Percentiles rank a stretch among this genome's conserved stretches.
Evolutionary conservation across 2,113 vertebrate genomes (phyloP).

Genomic region (Hiodon tergisus): DNA sequence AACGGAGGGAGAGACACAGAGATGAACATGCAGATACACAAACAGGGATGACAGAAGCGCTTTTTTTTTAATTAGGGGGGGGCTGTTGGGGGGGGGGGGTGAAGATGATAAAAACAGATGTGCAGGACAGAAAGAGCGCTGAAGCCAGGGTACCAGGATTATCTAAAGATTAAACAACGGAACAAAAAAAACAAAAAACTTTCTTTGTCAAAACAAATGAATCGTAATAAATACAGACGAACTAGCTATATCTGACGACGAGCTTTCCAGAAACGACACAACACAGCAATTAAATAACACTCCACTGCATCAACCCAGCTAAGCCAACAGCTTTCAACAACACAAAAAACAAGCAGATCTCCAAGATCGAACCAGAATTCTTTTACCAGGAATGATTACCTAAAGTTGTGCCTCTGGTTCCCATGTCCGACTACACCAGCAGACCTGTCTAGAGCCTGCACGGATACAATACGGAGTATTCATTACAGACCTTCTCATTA

Average conservation of each 20-base stretch:
- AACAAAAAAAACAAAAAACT: background rate
- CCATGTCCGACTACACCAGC: background rate
- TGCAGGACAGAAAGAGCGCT: too few relatives aligned
- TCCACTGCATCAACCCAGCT: background rate
- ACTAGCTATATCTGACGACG: background rate
- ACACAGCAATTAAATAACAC: background rate
- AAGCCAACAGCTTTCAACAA: background rate
- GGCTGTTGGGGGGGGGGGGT: too few relatives aligned
- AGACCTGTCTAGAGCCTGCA: background rate
- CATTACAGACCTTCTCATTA: constrained; percentile 11
- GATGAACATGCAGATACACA: background rate
- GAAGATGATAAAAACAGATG: too few relatives aligned
- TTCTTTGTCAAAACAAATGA: too few relatives aligned
- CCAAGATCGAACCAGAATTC: background rate
- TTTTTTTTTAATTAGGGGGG: too few relatives aligned
- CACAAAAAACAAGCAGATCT: background rate
- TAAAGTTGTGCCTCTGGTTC: background rate
- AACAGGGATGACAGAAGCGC: background rate
- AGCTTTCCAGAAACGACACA: background rate
- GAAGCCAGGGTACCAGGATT: too few relatives aligned
- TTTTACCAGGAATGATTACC: background rate
- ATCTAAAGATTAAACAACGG: too few relatives aligned
- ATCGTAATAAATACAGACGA: background rate
- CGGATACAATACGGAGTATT: too few relatives aligned
- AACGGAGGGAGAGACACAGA: background rate